phyloP scores from a whole-genome alignment of 2,797 vertebrate species.

The Phylloscopus collybita region DNA sequence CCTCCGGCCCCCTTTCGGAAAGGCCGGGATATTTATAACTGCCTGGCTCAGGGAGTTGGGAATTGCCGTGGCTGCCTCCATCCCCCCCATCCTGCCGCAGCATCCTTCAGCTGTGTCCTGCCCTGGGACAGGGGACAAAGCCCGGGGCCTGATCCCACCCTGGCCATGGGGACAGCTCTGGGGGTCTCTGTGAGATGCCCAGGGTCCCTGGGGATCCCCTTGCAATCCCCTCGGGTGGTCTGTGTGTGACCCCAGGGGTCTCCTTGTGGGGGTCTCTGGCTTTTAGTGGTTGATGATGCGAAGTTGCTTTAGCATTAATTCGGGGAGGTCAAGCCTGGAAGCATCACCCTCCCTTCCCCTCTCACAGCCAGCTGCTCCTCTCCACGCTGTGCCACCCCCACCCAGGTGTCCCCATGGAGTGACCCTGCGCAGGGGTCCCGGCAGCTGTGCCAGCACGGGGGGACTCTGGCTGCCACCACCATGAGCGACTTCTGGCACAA shows the following conservation, averaged over 20 bases:
- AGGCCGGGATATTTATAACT: slow-evolving; percentile 24
- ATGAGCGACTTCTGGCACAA: slow-evolving; percentile 98
- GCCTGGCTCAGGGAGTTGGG: slow-evolving; percentile 35
- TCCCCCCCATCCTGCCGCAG: not conserved
- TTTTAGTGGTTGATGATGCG: fast-evolving
- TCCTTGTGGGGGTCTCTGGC: fast-evolving
- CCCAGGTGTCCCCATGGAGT: slow-evolving; percentile 52
- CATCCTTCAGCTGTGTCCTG: not conserved
- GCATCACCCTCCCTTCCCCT: not conserved
- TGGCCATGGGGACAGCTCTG: fast-evolving
- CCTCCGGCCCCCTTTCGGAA: slow-evolving; percentile 42
- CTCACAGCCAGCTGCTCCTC: not conserved
- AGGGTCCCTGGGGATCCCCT: not conserved
- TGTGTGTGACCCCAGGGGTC: fast-evolving
- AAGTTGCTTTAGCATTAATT: fast-evolving
- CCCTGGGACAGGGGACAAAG: fast-evolving
- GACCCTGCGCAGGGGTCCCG: not conserved
- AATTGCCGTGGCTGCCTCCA: not conserved
- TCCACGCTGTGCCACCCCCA: fast-evolving
- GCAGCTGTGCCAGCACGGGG: not conserved
- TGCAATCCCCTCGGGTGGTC: fast-evolving
- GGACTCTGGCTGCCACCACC: slow-evolving; percentile 30
- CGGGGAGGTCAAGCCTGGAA: not conserved
- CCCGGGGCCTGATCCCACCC: fast-evolving
- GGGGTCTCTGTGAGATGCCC: not conserved